Conservation (phyloP, 2,888 invertebrate genomes). For the Sinelater perroti region DNA sequence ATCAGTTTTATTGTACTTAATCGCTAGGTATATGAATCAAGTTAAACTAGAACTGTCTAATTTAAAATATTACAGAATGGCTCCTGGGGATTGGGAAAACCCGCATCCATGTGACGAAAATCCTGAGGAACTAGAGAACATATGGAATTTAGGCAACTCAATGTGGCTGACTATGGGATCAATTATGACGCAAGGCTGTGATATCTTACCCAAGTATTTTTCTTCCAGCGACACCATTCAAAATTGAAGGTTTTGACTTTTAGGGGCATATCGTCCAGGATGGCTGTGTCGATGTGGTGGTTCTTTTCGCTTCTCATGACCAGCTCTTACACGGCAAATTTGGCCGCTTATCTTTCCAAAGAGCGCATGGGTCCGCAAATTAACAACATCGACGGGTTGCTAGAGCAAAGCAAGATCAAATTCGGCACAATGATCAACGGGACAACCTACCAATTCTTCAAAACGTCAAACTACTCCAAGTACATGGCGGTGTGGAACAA, state of each 20-base stretch:
- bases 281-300: conserved; percentile 92
- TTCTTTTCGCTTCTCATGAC: conserved; percentile 92
- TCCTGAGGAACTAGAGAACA: conserved; percentile 88
- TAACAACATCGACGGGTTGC: conserved; percentile 88
- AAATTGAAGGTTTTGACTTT: too few species aligned
- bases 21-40: conserved; percentile 65
- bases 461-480: conserved; percentile 45
- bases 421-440: conserved; percentile 91
- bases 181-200: conserved; percentile 93
- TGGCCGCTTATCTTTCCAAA: conserved; percentile 92
- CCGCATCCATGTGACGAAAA: conserved; percentile 90
- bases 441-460: conserved; percentile 92
- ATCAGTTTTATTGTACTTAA: conserved; percentile 80
- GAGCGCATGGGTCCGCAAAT: conserved; percentile 89
- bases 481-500: conserved; percentile 46
- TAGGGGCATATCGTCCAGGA: conserved; percentile 89
- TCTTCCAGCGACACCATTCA: too few species aligned
- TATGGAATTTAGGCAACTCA: conserved; percentile 87
- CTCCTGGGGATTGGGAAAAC: conserved; percentile 93
- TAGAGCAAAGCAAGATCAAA: conserved; percentile 92
- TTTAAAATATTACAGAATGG: conserved; percentile 67
- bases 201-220: conserved; percentile 85
- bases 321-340: conserved; percentile 93
- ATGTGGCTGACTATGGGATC: conserved; percentile 94
- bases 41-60: background rate